phyloP scores from a whole-genome alignment of 2,888 invertebrate species.

The Dasysyrphus tricinctus region DNA sequence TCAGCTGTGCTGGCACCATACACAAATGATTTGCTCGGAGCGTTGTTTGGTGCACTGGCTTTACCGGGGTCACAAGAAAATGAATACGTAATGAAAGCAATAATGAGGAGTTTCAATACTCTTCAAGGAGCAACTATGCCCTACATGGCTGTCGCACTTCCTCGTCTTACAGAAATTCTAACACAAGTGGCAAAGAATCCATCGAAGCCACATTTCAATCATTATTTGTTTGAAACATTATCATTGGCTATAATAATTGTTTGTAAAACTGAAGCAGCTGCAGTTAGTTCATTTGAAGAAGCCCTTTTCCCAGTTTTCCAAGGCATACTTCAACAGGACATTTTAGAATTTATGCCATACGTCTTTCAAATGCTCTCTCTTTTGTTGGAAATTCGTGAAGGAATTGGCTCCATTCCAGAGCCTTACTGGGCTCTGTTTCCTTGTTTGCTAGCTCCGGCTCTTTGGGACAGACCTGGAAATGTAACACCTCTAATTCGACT shows the following conservation, averaged over 20 bases:
- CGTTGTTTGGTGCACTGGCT: conserved; percentile 90
- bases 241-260: conserved; percentile 94
- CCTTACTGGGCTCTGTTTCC: conserved; percentile 96
- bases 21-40: conserved; percentile 88
- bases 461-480: conserved; percentile 98
- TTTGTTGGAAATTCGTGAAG: conserved; percentile 90
- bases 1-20: conserved; percentile 87
- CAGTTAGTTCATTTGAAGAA: conserved; percentile 94
- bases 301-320: conserved; percentile 98
- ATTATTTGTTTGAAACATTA: conserved; percentile 98
- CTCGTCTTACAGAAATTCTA: conserved; percentile 93
- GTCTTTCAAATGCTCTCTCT: conserved; percentile 98
- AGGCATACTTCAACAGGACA: conserved; percentile 96
- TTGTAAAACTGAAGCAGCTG: conserved; percentile 90
- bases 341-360: conserved; percentile 97
- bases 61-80: conserved; percentile 93
- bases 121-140: conserved; percentile 92
- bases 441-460: conserved; percentile 92
- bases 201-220: conserved; percentile 98
- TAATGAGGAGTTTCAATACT: conserved; percentile 94
- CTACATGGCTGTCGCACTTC: conserved; percentile 91
- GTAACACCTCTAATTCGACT: conserved; percentile 96
- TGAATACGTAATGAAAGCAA: conserved; percentile 98
- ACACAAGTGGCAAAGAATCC: conserved; percentile 95
- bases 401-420: conserved; percentile 87